phyloP scores from a whole-genome alignment of 2,113 vertebrate genomes.

The Caranx ignobilis region DNA sequence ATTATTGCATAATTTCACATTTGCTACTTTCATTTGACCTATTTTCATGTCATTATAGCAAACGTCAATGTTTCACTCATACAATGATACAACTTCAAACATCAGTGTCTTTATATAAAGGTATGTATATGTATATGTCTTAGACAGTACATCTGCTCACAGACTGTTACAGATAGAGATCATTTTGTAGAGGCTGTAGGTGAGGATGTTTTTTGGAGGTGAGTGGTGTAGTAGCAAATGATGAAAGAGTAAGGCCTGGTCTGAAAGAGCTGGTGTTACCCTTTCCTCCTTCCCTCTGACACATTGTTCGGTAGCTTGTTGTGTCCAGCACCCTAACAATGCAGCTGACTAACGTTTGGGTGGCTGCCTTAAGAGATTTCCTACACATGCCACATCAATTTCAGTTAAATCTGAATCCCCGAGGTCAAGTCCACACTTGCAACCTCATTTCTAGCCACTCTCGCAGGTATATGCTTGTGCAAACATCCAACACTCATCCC shows the following conservation, averaged over 20 bases:
- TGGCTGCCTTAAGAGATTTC: slow-evolving; percentile 11
- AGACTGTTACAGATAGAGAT: neutral
- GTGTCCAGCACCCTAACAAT: slow-evolving; percentile 5
- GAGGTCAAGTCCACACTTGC: slow-evolving; percentile 1
- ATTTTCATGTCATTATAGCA: neutral
- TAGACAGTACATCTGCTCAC: neutral
- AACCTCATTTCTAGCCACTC: neutral
- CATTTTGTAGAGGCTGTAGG: neutral
- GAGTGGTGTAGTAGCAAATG: neutral
- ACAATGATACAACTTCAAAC: neutral
- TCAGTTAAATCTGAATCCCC: neutral
- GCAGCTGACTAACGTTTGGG: slow-evolving; percentile 38
- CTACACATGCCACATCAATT: slow-evolving; percentile 3
- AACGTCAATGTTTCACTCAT: neutral
- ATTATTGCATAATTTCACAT: neutral
- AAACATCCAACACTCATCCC: slow-evolving; percentile 7
- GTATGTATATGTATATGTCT: neutral
- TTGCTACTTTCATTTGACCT: neutral
- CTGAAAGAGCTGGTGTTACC: slow-evolving; percentile 43
- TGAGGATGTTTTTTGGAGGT: neutral
- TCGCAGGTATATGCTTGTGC: neutral
- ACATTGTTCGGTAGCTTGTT: neutral
- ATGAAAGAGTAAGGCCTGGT: slow-evolving; percentile 16
- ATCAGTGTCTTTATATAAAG: neutral
- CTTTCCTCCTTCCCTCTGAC: neutral